Evolutionary conservation across 2,797 vertebrate species (phyloP), one percentile per base, ranked within the genome.

Genomic region (Labeo calbasu): DNA sequence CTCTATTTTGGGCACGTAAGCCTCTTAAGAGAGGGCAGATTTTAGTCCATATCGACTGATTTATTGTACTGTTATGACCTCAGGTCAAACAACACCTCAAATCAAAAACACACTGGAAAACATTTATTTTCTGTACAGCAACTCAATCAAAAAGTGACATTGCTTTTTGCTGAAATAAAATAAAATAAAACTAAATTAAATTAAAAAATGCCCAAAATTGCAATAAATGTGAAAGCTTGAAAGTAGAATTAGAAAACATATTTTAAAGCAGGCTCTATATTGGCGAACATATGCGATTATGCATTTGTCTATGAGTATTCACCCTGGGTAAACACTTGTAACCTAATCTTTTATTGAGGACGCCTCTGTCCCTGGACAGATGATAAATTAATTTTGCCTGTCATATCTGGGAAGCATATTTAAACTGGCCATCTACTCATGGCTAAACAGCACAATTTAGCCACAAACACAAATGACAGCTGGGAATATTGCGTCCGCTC

Each of bases 11-110:
- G 46, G 59, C 28, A 43, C 9, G 15, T 75, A 82, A 82, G 59
- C 81, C 81, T 82, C 81, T 82, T 75, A 63, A 17, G 3, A 75
- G 28, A 65, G 80, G 70, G 13, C 70, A 73, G 55, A 82, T 82
- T 72, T 73, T 40, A 82, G 57, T 50, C 43, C 80, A 51, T 36
- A 63, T 82, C 80, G 2, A 40, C 21, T 9, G 80, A 82, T 73
- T 53, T 65, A 73, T 75, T 40, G 65, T 17, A 73, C 57, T 12
- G 14, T 65, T 82, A 63, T 82, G 57, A 65, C 28, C 12, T 15
- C 28, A 63, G 57, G 55, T 28, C 25, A 21, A 32, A 61, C 40
- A 81, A 59, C 68, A 71, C n/a, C 28, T 43, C 25, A 15, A 51
- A 53, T 53, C 19, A 40, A 36, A 75, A 75, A n/a, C 28, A 36